A percentile compares a stretch with the other conserved stretches of the same genome.
Conservation (phyloP, 2,113 vertebrate species). For the Gallinago undulata region DNA sequence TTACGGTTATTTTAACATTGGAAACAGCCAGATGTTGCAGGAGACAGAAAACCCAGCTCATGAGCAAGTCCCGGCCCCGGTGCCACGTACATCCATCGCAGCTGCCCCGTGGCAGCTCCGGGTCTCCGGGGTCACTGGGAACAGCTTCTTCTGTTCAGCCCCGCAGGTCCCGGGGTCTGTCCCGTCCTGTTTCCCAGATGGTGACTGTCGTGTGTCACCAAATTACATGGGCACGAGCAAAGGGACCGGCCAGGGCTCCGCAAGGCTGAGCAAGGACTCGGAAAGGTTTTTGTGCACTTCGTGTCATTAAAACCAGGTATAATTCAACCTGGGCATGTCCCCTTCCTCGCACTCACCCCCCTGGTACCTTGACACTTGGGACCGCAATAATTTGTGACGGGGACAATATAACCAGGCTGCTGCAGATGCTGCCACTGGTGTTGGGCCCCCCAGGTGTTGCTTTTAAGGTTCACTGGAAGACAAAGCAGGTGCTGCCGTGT, state of each 20-base stretch:
- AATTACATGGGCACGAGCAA: not conserved
- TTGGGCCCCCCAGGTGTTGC: not conserved
- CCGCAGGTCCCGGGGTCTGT: not conserved
- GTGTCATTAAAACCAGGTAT: not conserved
- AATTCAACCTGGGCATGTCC: not conserved
- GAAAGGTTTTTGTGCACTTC: not conserved
- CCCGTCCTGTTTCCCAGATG: not conserved
- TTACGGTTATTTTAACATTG: not conserved
- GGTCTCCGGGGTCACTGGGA: accelerated
- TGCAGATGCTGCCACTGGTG: accelerated
- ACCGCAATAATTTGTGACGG: not conserved
- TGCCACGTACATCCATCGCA: accelerated
- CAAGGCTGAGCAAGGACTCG: not conserved
- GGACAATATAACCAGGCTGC: not conserved
- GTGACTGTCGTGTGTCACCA: not conserved
- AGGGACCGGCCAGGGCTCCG: not conserved
- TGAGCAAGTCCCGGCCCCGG: not conserved
- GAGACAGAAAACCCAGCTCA: not conserved
- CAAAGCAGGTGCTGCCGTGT: not conserved
- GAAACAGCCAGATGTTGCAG: not conserved
- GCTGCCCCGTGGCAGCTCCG: not conserved
- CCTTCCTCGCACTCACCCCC: accelerated
- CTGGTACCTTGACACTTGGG: accelerated
- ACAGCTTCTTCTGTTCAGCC: not conserved
- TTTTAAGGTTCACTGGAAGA: not conserved